Conservation (phyloP, 2,888 invertebrate genomes). For the Patella ulyssiponensis region DNA sequence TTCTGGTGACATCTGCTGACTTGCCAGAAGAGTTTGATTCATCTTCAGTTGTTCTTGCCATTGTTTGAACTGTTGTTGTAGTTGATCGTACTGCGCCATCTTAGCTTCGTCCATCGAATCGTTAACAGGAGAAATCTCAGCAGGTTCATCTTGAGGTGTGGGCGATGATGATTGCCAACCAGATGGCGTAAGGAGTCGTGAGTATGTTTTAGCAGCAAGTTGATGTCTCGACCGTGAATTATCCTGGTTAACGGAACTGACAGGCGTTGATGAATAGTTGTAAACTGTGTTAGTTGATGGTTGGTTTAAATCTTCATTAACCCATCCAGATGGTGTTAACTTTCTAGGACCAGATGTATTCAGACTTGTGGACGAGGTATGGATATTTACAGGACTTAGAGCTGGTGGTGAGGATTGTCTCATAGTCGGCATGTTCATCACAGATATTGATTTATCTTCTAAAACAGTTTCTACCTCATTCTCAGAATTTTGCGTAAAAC, state of each 20-base stretch:
- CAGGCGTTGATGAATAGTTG: neutral
- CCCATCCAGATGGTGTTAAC: neutral
- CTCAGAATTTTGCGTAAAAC: constrained; percentile 54
- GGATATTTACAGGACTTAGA: constrained; percentile 12
- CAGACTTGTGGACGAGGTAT: neutral
- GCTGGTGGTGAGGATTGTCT: constrained; percentile 24
- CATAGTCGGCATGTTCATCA: constrained; percentile 53
- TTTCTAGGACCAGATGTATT: neutral
- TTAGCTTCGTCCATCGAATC: constrained; percentile 34
- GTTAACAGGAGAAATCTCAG: neutral
- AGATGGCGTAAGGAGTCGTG: neutral
- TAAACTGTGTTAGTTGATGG: neutral
- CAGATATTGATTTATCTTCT: constrained; percentile 61
- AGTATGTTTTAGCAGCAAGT: neutral
- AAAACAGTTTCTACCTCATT: constrained; percentile 54
- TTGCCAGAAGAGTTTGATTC: constrained; percentile 61
- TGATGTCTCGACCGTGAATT: neutral
- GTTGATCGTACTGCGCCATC: constrained; percentile 56
- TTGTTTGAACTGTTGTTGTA: constrained; percentile 60
- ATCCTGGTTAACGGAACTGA: neutral
- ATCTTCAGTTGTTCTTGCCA: constrained; percentile 66
- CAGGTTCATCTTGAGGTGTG: neutral
- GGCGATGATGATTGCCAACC: neutral
- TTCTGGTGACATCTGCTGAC: constrained; percentile 42
- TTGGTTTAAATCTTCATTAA: neutral